Conservation (phyloP, 2,113 vertebrate genomes). For the Periophthalmodon schlosseri region DNA sequence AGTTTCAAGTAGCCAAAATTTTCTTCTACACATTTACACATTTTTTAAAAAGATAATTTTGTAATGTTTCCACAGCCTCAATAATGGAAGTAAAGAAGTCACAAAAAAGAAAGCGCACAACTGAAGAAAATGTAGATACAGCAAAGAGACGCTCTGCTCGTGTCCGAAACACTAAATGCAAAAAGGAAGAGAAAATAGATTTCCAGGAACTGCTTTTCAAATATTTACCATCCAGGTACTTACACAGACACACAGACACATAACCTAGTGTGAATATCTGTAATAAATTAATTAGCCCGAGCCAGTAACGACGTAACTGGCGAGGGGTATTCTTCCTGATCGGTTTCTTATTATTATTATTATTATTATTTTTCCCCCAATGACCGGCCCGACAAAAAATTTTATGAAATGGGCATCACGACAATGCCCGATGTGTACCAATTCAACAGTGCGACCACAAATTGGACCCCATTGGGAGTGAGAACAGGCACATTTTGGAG, state of each 20-base stretch:
- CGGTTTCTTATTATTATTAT: too few species aligned
- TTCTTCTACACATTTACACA: neutral
- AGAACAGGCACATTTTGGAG: too few species aligned
- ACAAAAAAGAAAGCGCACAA: slow-evolving; percentile 86
- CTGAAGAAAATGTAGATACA: slow-evolving; percentile 91
- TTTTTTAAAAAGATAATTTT: neutral
- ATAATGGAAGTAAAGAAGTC: slow-evolving; percentile 87
- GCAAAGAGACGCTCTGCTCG: slow-evolving; percentile 95
- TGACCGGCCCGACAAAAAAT: too few species aligned
- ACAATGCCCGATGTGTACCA: too few species aligned
- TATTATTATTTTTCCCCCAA: too few species aligned
- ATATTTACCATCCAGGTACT: slow-evolving; percentile 91
- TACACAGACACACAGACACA: neutral
- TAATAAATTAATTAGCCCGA: too few species aligned
- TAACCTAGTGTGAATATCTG: neutral
- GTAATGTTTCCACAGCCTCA: slow-evolving; percentile 46
- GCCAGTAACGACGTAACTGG: too few species aligned
- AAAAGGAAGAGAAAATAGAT: slow-evolving; percentile 97
- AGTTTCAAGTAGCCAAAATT: slow-evolving; percentile 47
- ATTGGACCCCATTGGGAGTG: too few species aligned
- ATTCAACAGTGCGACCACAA: too few species aligned
- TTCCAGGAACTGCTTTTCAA: slow-evolving; percentile 95
- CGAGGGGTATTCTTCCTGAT: too few species aligned
- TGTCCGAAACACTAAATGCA: slow-evolving; percentile 95
- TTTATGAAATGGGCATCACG: too few species aligned